phyloP scores from a whole-genome alignment of 2,888 invertebrate genomes.

The Lasius platythorax region DNA sequence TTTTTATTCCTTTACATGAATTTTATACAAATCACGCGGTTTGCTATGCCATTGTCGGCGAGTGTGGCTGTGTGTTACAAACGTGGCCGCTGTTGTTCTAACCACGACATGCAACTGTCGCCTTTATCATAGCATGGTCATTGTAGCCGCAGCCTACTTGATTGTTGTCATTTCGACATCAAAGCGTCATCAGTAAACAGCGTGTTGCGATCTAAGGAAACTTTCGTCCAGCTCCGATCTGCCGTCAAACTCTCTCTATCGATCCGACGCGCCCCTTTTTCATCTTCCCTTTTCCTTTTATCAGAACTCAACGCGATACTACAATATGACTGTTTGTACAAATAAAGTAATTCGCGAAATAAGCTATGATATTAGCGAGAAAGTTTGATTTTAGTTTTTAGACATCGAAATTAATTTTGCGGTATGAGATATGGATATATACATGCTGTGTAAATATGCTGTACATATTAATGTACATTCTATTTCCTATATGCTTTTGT shows the following conservation, averaged over 20 bases:
- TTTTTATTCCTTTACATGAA: not conserved
- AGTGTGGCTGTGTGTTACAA: not conserved
- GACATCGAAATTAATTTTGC: not conserved
- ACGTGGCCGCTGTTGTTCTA: slow-evolving; percentile 23
- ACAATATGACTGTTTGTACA: not conserved
- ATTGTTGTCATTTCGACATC: slow-evolving; percentile 42
- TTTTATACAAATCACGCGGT: not conserved
- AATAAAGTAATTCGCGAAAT: not conserved
- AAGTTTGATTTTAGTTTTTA: not conserved
- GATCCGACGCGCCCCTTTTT: slow-evolving; percentile 9
- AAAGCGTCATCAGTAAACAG: slow-evolving; percentile 43
- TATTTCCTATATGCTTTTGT: not conserved
- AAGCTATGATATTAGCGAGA: not conserved
- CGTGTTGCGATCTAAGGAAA: not conserved
- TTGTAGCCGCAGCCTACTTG: slow-evolving; percentile 42
- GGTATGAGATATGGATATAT: not conserved
- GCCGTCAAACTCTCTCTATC: slow-evolving; percentile 10
- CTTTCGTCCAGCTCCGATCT: slow-evolving; percentile 18
- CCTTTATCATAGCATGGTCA: slow-evolving; percentile 42
- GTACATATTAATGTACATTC: not conserved
- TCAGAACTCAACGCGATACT: not conserved
- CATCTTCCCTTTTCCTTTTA: not conserved
- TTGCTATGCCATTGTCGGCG: not conserved
- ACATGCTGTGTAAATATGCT: not conserved
- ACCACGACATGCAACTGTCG: slow-evolving; percentile 38